Conservation (phyloP, 2,113 vertebrate species). For the Corapipo altera region DNA sequence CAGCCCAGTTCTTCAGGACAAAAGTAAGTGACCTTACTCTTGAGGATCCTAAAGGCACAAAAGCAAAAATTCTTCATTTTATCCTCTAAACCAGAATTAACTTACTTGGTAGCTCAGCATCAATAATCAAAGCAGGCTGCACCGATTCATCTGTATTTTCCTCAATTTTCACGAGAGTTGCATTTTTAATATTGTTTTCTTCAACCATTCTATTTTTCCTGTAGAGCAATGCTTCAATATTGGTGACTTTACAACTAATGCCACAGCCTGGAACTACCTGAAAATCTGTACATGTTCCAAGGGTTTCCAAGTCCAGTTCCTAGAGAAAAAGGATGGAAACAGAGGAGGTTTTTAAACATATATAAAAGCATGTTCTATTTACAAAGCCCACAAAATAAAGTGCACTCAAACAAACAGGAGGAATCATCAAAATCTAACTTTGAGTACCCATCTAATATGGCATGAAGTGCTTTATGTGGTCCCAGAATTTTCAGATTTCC, state of each 20-base stretch:
- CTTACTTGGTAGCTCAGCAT: constrained; percentile 83
- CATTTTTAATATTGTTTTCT: constrained; percentile 84
- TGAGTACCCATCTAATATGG: rapidly evolving
- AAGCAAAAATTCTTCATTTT: neutral
- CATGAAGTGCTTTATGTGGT: neutral
- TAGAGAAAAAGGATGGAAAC: constrained; percentile 37
- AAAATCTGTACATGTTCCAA: constrained; percentile 92
- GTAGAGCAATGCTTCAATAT: constrained; percentile 82
- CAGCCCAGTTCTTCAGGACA: neutral
- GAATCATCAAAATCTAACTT: neutral
- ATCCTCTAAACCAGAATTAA: neutral
- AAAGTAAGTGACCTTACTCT: neutral
- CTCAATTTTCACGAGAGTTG: constrained; percentile 86
- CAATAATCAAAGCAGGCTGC: constrained; percentile 85
- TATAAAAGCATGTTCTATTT: neutral
- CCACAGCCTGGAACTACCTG: constrained; percentile 95
- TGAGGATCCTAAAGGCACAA: neutral
- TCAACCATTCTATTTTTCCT: constrained; percentile 79
- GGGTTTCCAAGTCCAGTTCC: constrained; percentile 85
- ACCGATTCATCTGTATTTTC: constrained; percentile 12
- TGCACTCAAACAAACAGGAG: neutral
- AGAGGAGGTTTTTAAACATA: neutral
- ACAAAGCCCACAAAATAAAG: neutral
- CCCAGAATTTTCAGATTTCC: neutral
- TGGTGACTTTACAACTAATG: constrained; percentile 91